A percentile compares a stretch with the other conserved stretches of the same genome.
Evolutionary conservation across 2,888 invertebrate species (phyloP).

Genomic region (Clostera curtula): DNA sequence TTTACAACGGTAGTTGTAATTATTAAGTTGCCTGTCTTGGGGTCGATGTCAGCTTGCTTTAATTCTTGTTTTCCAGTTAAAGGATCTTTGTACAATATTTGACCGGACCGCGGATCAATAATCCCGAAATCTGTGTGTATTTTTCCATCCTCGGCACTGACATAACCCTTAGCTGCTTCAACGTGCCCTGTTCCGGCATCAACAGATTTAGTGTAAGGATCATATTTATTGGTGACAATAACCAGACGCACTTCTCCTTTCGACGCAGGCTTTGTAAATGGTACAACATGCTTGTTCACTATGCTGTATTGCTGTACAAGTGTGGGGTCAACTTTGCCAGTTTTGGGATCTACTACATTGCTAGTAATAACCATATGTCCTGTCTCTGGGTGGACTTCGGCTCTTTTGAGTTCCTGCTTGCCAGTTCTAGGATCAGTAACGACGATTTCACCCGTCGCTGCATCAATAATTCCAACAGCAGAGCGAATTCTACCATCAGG

Average conservation of each 20-base stretch:
- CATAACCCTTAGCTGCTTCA: slow-evolving; percentile 72
- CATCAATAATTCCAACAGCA: slow-evolving; percentile 79
- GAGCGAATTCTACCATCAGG: slow-evolving; percentile 71
- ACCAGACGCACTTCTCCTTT: slow-evolving; percentile 62
- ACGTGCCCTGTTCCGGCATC: slow-evolving; percentile 70
- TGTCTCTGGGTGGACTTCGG: slow-evolving; percentile 69
- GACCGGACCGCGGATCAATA: slow-evolving; percentile 77
- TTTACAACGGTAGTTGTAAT: slow-evolving; percentile 74
- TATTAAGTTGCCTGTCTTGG: slow-evolving; percentile 74
- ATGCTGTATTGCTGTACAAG: slow-evolving; percentile 67
- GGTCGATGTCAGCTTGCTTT: slow-evolving; percentile 76
- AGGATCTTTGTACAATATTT: slow-evolving; percentile 74
- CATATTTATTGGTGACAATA: slow-evolving; percentile 70
- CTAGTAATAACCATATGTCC: slow-evolving; percentile 74
- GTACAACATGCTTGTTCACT: slow-evolving; percentile 58
- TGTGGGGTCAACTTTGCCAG: slow-evolving; percentile 77
- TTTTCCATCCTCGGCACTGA: slow-evolving; percentile 68
- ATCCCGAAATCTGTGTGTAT: slow-evolving; percentile 76
- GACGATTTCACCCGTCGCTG: slow-evolving; percentile 72
- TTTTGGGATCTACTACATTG: slow-evolving; percentile 72
- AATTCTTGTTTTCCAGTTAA: slow-evolving; percentile 76
- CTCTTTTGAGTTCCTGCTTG: slow-evolving; percentile 74
- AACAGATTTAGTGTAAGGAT: slow-evolving; percentile 74
- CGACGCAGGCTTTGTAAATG: slow-evolving; percentile 49
- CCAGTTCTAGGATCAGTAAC: slow-evolving; percentile 63